A percentile compares a stretch with the other conserved stretches of the same genome.
phyloP scores from a whole-genome alignment of 2,797 vertebrate species.

The Acropternis orthonyx region DNA sequence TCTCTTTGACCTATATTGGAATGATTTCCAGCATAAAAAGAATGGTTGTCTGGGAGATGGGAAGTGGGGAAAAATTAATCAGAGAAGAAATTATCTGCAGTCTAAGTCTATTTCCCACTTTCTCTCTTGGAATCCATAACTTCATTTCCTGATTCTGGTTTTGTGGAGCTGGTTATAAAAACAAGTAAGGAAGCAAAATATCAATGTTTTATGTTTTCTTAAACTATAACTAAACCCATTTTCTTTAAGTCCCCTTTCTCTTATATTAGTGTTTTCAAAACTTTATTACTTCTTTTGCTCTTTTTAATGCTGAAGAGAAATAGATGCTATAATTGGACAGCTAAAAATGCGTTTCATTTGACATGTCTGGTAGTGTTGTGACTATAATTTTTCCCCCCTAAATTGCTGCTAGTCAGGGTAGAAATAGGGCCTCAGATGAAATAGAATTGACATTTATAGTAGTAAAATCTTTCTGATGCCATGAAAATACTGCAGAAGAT shows the following conservation, averaged over 20 bases:
- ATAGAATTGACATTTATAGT: not conserved
- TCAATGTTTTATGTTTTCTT: not conserved
- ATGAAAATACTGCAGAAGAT: not conserved
- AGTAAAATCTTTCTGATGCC: not conserved
- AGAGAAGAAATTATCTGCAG: not conserved
- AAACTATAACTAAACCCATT: not conserved
- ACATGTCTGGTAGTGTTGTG: not conserved
- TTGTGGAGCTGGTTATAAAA: not conserved
- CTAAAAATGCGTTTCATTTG: not conserved
- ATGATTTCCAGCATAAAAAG: not conserved
- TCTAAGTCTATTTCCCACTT: not conserved
- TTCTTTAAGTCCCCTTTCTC: not conserved
- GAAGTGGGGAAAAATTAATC: not conserved
- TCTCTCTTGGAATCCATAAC: not conserved
- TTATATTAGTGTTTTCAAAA: not conserved
- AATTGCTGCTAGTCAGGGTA: not conserved
- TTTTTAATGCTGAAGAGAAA: not conserved
- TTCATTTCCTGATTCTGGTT: conserved; percentile 29
- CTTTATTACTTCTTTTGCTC: not conserved
- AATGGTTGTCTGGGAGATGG: not conserved
- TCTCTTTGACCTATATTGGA: not conserved
- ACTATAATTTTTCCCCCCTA: not conserved
- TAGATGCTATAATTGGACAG: not conserved
- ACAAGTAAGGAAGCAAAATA: not conserved
- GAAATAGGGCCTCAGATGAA: not conserved